Percentiles rank a stretch among this genome's conserved stretches.
Conservation (phyloP, 2,888 invertebrate species). For the Chalcosyrphus nemorum region DNA sequence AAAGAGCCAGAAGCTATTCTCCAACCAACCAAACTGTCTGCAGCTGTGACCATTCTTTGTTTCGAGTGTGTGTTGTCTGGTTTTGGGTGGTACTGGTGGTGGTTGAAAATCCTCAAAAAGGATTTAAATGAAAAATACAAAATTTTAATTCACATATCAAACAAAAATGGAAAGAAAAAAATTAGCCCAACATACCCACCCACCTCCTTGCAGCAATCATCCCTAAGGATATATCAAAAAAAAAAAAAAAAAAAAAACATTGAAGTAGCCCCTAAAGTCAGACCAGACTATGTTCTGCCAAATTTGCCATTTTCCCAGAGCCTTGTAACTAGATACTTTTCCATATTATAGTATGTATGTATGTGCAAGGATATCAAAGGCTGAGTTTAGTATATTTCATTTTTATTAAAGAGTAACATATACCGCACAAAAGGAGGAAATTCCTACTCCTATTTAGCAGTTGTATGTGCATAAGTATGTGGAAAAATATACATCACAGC, state of each 20-base stretch:
- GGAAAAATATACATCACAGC: conserved; percentile 42
- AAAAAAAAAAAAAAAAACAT: too few relatives aligned
- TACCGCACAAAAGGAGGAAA: conserved; percentile 53
- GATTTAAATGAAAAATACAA: conserved; percentile 46
- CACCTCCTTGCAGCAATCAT: neutral
- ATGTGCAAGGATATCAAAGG: conserved; percentile 45
- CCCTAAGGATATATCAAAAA: conserved; percentile 37
- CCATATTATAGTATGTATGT: too few relatives aligned
- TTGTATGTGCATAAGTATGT: conserved; percentile 2
- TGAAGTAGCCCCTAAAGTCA: conserved; percentile 56
- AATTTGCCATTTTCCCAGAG: conserved; percentile 43
- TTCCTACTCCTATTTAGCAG: conserved; percentile 16
- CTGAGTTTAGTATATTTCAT: conserved; percentile 60
- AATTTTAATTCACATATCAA: conserved; percentile 66
- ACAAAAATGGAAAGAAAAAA: conserved; percentile 34
- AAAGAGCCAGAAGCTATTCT: conserved; percentile 44
- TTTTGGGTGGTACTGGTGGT: conserved; percentile 1
- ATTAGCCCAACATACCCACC: conserved; percentile 29
- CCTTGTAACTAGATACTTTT: neutral
- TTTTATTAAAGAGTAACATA: conserved; percentile 69
- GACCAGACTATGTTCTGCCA: conserved; percentile 52
- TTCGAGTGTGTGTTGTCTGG: conserved; percentile 5
- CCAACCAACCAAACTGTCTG: conserved; percentile 64
- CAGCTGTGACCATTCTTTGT: conserved; percentile 63
- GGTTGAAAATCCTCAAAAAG: conserved; percentile 38